Evolutionary conservation across 2,888 invertebrate species (phyloP), one percentile per base, ranked within the genome.

Genomic region (Mamestra brassicae): DNA sequence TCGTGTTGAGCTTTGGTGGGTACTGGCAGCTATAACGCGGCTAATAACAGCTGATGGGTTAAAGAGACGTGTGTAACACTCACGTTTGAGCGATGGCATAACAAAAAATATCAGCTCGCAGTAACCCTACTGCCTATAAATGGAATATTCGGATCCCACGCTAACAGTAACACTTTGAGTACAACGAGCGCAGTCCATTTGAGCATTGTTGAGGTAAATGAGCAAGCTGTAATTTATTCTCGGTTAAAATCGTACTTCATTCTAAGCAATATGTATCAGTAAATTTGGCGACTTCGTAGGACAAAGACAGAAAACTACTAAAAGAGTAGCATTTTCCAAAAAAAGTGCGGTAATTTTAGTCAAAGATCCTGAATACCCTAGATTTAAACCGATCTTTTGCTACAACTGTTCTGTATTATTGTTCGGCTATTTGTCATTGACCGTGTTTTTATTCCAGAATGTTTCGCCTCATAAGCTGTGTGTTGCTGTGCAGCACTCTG

Each of bases 101-200:
- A 93, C 94, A 95, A 96, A 95, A 96, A 96, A 94, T 92, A 93
- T 93, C 89, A 89, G 90, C 83, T 90, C 90, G 91, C 87, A 93
- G 94, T 90, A 93, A 94, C 93, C 94, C 94, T 92, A 90, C 90
- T 90, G 89, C 87, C 87, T 96, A 96, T 96, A 96, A 96, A 96
- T 95, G 92, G 95, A 93, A 92, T 93, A 95, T 92, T 92, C 88
- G 81, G 91, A 89, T 95, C 94, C 89, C 93, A 93, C 93, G 92
- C 88, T 85, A 90, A 91, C 95, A 96, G 95, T 95, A 92, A 87
- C 90, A 90, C 80, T 90, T 91, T 87, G 91, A 88, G 88, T 88
- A 92, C 90, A 91, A 88, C 87, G 87, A 87, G 92, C 86, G 92
- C 91, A 91, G 92, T 90, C 88, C 91, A 87, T 92, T 92, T 87